Base-by-base conservation (phyloP, 1,140 invertebrate genomes). In the Penaeus vannamei region DNA sequence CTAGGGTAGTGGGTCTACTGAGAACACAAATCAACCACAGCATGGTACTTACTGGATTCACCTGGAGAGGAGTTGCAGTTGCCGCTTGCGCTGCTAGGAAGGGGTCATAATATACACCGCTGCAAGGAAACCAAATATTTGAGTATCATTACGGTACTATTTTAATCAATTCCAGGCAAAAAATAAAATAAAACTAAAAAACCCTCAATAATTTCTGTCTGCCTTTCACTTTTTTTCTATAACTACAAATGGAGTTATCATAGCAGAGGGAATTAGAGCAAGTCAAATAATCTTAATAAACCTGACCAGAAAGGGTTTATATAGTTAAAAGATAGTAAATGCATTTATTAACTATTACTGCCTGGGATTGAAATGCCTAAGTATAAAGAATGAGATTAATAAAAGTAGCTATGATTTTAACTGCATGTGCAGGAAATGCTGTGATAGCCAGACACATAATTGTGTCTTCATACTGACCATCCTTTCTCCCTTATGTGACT, bases 101-200 rank as follows among this genome's bases (percentile, higher is more conserved):
- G 92, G 97, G 97, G 95, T 99, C 98, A 95, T 98, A 98, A 95
- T 98, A 98, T 91, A 98, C 96, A 93, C 97, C 97, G 94, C 93
- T 94, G 93, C 72, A 92, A 92, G 89, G 90, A 91, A 92, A 91
- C 82, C 87, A 89, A 36, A 80, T 42, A 82, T 86, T 92, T 91
- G 69, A 90, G 91, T 91, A 84, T 85, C 84, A 81, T 19, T 29
- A 66, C 66, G 20, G 69, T 59, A 64, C 12, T 23, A 22, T 42
- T 79, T n/a, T 53, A 53, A 22, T 61, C 59, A 64, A 26, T 26
- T 84, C 81, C 80, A 84, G 86, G 90, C 66, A 81, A 81, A 86
- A 87, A 42, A n/a, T 64, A 42, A 80, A 84, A 60, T 60, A 29
- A n/a, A 62, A 29, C 60, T 32, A 84, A 59, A 76, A 26, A 84